phyloP scores from a whole-genome alignment of 2,888 invertebrate genomes.

The Hedychridium roseum region DNA sequence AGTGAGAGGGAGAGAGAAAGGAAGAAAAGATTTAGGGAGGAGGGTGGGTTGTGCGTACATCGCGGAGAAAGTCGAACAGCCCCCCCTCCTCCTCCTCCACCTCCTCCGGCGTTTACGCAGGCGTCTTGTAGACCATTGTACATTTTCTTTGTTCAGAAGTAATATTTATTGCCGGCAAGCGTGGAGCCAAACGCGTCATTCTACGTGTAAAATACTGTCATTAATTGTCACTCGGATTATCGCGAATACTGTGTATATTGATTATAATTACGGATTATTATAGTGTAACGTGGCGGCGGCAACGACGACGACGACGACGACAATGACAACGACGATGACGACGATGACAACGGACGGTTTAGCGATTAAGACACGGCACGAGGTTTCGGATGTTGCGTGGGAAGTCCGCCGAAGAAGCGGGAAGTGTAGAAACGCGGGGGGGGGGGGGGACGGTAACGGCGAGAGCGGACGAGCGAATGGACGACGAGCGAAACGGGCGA shows the following conservation, averaged over 20 bases:
- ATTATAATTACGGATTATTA: slow-evolving; percentile 45
- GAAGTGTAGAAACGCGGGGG: slow-evolving; percentile 2
- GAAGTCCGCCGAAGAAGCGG: slow-evolving; percentile 8
- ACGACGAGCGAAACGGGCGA: background rate
- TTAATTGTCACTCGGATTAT: slow-evolving; percentile 60
- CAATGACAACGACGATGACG: too few species aligned
- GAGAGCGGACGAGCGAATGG: slow-evolving; percentile 3
- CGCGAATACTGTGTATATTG: slow-evolving; percentile 59
- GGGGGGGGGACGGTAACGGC: background rate
- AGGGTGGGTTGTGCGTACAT: slow-evolving; percentile 17
- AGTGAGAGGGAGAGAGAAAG: slow-evolving; percentile 7
- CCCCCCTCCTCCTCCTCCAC: slow-evolving; percentile 23
- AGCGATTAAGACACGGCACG: too few species aligned
- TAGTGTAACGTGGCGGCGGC: slow-evolving; percentile 22
- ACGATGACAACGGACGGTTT: too few species aligned
- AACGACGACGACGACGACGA: slow-evolving; percentile 4
- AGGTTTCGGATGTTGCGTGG: too few species aligned
- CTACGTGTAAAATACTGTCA: slow-evolving; percentile 63
- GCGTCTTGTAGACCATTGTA: slow-evolving; percentile 56
- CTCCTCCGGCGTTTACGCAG: slow-evolving; percentile 10
- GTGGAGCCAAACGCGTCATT: slow-evolving; percentile 57
- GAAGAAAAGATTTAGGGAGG: background rate
- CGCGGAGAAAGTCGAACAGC: slow-evolving; percentile 32
- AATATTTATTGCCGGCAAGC: slow-evolving; percentile 60
- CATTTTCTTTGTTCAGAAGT: slow-evolving; percentile 58